These are phyloP conservation scores for Pteromalus puparum DNA, from an alignment of 1,140 invertebrate genomes.

Conservation along the genomic window DNA sequence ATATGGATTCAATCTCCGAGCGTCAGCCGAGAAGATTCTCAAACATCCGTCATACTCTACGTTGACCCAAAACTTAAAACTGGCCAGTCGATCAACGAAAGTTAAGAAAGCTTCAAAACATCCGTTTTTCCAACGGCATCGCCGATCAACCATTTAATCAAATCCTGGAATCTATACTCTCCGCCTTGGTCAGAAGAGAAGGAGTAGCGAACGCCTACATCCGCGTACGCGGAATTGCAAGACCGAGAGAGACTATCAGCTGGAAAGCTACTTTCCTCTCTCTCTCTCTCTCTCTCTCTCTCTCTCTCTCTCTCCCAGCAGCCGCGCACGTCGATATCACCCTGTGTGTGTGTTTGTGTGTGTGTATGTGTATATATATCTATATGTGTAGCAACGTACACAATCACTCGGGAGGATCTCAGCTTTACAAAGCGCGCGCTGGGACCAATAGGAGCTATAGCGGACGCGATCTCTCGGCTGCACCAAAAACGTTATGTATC, in stretches of 20 bases:
- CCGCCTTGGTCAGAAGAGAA: neutral
- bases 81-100: neutral
- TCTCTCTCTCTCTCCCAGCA: too few relatives aligned
- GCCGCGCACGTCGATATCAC: neutral
- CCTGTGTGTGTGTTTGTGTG: neutral
- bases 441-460: conserved; percentile 11
- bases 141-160: conserved; percentile 22
- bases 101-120: neutral
- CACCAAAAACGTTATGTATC: conserved; percentile 44
- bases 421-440: conserved; percentile 24
- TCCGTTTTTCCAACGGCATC: neutral
- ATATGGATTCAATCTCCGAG: neutral
- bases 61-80: neutral
- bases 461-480: neutral
- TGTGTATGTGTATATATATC: neutral
- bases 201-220: neutral
- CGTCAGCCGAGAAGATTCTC: neutral
- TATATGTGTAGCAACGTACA: neutral
- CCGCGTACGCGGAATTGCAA: neutral
- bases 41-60: neutral
- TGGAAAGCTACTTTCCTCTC: conserved; percentile 4
- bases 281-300: too few relatives aligned
- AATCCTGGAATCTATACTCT: conserved; percentile 19
- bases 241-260: neutral
- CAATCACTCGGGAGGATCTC: conserved; percentile 32